Evolutionary conservation across 2,888 invertebrate genomes (phyloP), one percentile per base, ranked within the genome.

Genomic region (Cheilosia vulpina): DNA sequence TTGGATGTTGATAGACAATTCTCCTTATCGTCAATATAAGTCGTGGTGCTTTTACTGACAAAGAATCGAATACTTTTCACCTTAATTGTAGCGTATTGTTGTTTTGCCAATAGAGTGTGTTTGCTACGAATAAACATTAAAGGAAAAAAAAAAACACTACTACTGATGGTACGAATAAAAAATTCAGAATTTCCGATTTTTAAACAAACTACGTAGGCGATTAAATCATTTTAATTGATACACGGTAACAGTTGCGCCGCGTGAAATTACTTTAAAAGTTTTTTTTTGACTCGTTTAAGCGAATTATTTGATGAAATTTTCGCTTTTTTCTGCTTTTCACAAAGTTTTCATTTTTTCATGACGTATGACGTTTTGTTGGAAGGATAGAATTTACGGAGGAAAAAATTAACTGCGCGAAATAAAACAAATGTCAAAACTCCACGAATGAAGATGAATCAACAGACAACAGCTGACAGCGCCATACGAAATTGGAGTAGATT

Each of bases 331-430:
- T 58, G 63, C 53, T 78, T 78, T 82, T 82, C 82, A 87, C 73
- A 77, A 79, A 75, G 68, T 82, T 87, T 87, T 82, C 77, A 87
- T 87, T 72, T 82, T 87, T 87, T 77, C 77, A 82, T 87, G 87
- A 87, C 82, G 87, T 87, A 82, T 87, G 87, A 85, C 85, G 81
- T 85, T 85, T 85, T 76, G 81, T 76, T 80, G 45, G 17, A 47
- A 3, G 75, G 75, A 76, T 71, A 65, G 58, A 79, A 83, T 55
- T 83, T 79, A 68, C 60, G 52, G 69, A 69, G 34, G 69, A 79
- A 77, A 45, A 81, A 81, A 76, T 76, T 85, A 76, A 81, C 72
- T 85, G 77, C 85, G 34, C 85, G 85, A 85, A 81, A 76, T 57
- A 55, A 71, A 43, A 68, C n/a, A 80, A 68, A 62, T 72, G 85